phyloP scores from a whole-genome alignment of 2,113 vertebrate genomes.

The Carassius carassius region DNA sequence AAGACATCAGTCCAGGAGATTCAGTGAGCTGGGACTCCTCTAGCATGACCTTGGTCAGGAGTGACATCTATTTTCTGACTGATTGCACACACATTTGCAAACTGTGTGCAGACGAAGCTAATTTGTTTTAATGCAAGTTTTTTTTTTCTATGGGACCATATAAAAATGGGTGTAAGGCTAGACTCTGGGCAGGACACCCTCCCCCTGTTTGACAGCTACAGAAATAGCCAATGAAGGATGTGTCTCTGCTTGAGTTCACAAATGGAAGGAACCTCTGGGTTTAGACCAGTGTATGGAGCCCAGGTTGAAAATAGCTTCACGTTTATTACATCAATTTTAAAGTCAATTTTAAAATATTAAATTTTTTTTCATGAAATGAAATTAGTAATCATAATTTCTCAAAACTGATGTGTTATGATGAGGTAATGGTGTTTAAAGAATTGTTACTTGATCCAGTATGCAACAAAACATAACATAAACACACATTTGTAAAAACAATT shows the following conservation, averaged over 20 bases:
- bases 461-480: neutral
- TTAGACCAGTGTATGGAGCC: slow-evolving; percentile 2
- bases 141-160: slow-evolving; percentile 67
- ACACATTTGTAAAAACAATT: too few species aligned
- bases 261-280: slow-evolving; percentile 61
- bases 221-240: slow-evolving; percentile 73
- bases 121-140: slow-evolving; percentile 83
- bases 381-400: neutral
- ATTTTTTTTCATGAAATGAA: too few species aligned
- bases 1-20: slow-evolving; percentile 76
- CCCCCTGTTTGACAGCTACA: slow-evolving; percentile 72
- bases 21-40: slow-evolving; percentile 70
- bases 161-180: slow-evolving; percentile 73
- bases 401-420: neutral
- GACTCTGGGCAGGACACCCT: slow-evolving; percentile 53
- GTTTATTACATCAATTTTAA: slow-evolving; percentile 18
- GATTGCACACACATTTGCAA: slow-evolving; percentile 80
- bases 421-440: neutral
- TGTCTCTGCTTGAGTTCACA: slow-evolving; percentile 66
- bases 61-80: slow-evolving; percentile 81
- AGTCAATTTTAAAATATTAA: neutral
- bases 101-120: slow-evolving; percentile 77
- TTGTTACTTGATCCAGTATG: neutral
- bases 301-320: neutral
- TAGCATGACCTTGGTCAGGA: slow-evolving; percentile 76